phyloP scores from a whole-genome alignment of 1,140 invertebrate genomes.

The Drosophila nikananu region DNA sequence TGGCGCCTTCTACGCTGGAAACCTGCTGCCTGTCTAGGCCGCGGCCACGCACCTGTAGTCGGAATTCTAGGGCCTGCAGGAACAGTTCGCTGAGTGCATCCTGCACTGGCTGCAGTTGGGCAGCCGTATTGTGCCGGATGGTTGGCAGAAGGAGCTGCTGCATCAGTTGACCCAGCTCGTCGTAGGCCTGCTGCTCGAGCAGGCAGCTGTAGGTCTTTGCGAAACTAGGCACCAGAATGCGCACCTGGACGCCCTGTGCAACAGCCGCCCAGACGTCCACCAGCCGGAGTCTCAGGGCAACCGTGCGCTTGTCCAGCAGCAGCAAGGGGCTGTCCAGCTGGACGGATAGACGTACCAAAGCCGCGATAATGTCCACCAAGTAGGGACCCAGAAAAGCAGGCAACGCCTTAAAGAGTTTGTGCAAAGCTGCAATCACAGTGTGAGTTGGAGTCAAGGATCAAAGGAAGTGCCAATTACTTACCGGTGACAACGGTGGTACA shows the following conservation, averaged over 20 bases:
- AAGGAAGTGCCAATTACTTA: conserved; percentile 22
- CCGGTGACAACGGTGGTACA: conserved; percentile 89
- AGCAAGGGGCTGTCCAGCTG: conserved; percentile 58
- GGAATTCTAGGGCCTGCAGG: conserved; percentile 90
- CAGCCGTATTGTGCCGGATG: conserved; percentile 87
- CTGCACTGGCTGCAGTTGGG: conserved; percentile 88
- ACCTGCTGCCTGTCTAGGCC: conserved; percentile 57
- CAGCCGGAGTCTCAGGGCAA: conserved; percentile 87
- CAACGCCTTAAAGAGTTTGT: conserved; percentile 93
- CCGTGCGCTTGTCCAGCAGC: conserved; percentile 86
- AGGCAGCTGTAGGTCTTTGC: conserved; percentile 89
- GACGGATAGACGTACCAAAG: conserved; percentile 85
- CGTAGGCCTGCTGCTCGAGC: conserved; percentile 87
- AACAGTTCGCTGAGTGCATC: conserved; percentile 91
- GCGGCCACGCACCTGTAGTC: conserved; percentile 84
- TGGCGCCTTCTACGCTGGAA: conserved; percentile 88
- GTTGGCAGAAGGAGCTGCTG: conserved; percentile 89
- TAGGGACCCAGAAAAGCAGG: conserved; percentile 94
- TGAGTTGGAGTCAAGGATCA: not conserved
- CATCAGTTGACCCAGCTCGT: conserved; percentile 90
- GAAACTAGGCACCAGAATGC: conserved; percentile 92
- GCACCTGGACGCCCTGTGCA: conserved; percentile 88
- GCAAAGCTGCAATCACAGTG: conserved; percentile 86
- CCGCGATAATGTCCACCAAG: conserved; percentile 90
- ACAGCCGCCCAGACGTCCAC: conserved; percentile 89